Base-by-base conservation (phyloP, 2,113 vertebrate genomes). In the Nannospalax galili region DNA sequence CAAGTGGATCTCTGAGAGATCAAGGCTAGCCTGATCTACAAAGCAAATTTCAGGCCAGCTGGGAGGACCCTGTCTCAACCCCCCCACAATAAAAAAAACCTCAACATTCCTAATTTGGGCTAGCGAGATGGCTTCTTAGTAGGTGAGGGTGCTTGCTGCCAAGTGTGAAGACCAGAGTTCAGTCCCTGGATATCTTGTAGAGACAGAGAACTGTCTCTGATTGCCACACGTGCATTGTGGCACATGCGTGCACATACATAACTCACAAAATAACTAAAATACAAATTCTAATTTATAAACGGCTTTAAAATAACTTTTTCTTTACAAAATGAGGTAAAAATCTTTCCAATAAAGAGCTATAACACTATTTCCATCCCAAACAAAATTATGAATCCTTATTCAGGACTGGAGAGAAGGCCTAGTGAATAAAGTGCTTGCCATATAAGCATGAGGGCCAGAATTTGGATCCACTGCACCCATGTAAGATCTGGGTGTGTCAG, bases 321-420 rank as follows among this genome's bases (percentile, higher is more conserved):
- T 96, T 92, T 90, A 84, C 19, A 58, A 58, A 58, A 80, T 42
- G 5, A 92, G 26, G 22, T 7, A 93, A 94, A n/a, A 92, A 87
- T 79, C 5, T 91, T 90, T 26, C 77, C 77, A 92, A 24, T 67
- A 45, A 89, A 78, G 64, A 75, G 69, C 7, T 86, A 24, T 48
- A 72, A 67, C 11, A 17, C 17, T 22, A 45, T 3, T 26, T 1
- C 40, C 35, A 20, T 5, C 48, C 52, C 86, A 73, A 67, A 60
- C 7, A 75, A 87, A 96, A 82, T 37, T 79, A 86, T 87, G 60
- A 94, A 60, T 74, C n/a, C 11, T 95, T 93, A 84, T 79, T 95
- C 37, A 92, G 80, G 40, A 48, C 19, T 70, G 60, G 75, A 26
- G 26, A 78, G 75, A 32, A 16, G 40, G 60, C 28, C 42, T 37